These are phyloP conservation scores for Micrasema longulum DNA, from an alignment of 1,140 invertebrate genomes.

Conservation along the genomic window DNA sequence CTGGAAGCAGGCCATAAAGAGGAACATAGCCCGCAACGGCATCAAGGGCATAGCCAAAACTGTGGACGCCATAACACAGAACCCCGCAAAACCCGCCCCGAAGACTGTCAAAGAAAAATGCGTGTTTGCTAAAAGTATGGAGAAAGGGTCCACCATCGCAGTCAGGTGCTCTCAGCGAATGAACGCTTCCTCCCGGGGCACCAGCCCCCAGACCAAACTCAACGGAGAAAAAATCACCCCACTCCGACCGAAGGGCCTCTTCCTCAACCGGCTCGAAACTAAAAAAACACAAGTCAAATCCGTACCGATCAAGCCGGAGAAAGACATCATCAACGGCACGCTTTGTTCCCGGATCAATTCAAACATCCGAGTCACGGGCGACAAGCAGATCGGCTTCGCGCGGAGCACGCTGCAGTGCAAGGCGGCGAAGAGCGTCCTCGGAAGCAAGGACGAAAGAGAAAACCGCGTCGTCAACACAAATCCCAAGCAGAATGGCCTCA, in stretches of 20 bases:
- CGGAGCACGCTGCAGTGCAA: conserved; percentile 19
- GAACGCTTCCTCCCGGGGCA: conserved; percentile 20
- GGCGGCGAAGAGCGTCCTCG: not conserved
- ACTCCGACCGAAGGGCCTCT: conserved; percentile 43
- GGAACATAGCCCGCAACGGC: conserved; percentile 47
- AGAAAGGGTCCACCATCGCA: conserved; percentile 33
- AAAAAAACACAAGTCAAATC: conserved; percentile 34
- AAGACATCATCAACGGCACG: not conserved
- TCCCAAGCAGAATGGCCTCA: conserved; percentile 8
- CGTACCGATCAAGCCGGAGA: not conserved
- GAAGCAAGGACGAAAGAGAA: conserved; percentile 24
- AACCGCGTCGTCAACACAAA: conserved; percentile 8
- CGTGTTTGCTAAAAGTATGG: conserved; percentile 40
- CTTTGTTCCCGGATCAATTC: conserved; percentile 26
- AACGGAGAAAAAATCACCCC: conserved; percentile 38
- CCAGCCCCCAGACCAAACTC: conserved; percentile 13
- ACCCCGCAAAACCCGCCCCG: too few species aligned
- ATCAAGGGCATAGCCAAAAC: conserved; percentile 36
- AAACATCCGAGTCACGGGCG: conserved; percentile 16
- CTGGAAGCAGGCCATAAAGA: conserved; percentile 50
- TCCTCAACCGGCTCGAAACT: conserved; percentile 37
- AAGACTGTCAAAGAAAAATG: conserved; percentile 39
- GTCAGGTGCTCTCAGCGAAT: conserved; percentile 15
- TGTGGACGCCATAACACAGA: conserved; percentile 22
- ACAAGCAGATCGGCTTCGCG: conserved; percentile 12